Conservation (phyloP, 2,113 vertebrate genomes). For the Anolis sagrei region DNA sequence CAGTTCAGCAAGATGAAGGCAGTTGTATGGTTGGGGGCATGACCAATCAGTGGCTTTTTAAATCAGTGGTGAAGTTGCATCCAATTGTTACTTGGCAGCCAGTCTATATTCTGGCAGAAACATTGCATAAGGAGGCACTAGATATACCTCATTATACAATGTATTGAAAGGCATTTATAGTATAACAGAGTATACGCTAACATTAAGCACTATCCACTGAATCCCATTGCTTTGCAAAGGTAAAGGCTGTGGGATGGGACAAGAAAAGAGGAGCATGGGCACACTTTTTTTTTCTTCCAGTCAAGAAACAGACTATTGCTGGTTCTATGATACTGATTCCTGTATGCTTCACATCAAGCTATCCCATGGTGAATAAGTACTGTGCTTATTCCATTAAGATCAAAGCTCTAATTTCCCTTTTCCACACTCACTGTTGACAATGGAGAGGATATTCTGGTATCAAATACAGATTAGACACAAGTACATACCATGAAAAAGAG, state of each 20-base stretch:
- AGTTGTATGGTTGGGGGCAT: too few relatives aligned
- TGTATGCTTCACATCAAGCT: background rate
- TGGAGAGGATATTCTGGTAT: constrained; percentile 19
- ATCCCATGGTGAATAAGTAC: background rate
- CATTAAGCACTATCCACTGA: background rate
- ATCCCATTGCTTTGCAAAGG: background rate
- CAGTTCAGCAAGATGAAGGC: too few relatives aligned
- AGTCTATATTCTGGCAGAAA: too few relatives aligned
- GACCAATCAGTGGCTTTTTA: too few relatives aligned
- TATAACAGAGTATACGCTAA: too few relatives aligned
- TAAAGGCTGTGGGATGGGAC: background rate
- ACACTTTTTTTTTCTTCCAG: background rate
- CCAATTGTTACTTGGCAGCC: too few relatives aligned
- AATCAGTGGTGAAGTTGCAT: too few relatives aligned
- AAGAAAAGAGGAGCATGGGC: background rate
- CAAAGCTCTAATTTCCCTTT: constrained; percentile 13
- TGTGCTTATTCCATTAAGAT: constrained; percentile 24
- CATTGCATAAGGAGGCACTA: too few relatives aligned
- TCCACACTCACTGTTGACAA: constrained; percentile 8
- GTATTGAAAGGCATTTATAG: too few relatives aligned
- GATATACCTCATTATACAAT: too few relatives aligned
- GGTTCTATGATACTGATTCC: background rate
- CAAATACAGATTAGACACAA: constrained; percentile 29
- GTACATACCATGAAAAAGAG: constrained; percentile 29
- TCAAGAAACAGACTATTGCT: background rate